Evolutionary conservation across 2,797 vertebrate genomes (phyloP).

Genomic region (Urocyon cinereoargenteus): DNA sequence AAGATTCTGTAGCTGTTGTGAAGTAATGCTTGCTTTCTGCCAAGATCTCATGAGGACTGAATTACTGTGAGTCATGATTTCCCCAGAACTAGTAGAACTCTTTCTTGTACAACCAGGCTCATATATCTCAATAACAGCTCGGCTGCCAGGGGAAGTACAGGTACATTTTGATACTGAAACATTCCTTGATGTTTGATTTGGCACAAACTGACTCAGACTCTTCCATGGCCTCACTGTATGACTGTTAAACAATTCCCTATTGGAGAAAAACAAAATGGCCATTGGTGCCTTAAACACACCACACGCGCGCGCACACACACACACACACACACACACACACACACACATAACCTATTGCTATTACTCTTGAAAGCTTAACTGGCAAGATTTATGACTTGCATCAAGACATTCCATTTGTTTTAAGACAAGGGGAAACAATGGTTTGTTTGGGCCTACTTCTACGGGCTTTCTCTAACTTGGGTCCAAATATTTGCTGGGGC

Average conservation of each 20-base stretch:
- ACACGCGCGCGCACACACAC: no score
- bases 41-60: constrained; percentile 66
- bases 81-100: constrained; percentile 62
- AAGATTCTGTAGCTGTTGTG: constrained; percentile 69
- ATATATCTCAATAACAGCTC: constrained; percentile 48
- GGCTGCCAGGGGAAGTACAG: constrained; percentile 49
- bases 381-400: constrained; percentile 61
- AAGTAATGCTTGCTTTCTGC: constrained; percentile 68
- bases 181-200: constrained; percentile 52
- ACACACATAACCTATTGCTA: constrained; percentile 10
- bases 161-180: constrained; percentile 60
- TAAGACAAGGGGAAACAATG: background rate
- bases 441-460: background rate
- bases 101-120: constrained; percentile 43
- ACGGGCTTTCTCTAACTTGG: background rate
- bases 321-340: background rate
- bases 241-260: constrained; percentile 51
- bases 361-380: background rate
- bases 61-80: constrained; percentile 73
- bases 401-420: constrained; percentile 15
- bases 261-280: background rate
- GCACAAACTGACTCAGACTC: background rate
- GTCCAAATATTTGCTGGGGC: constrained; percentile 16
- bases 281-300: constrained; percentile 55
- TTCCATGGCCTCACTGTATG: background rate